phyloP scores from a whole-genome alignment of 2,888 invertebrate genomes.

The Adelphocoris suturalis region DNA sequence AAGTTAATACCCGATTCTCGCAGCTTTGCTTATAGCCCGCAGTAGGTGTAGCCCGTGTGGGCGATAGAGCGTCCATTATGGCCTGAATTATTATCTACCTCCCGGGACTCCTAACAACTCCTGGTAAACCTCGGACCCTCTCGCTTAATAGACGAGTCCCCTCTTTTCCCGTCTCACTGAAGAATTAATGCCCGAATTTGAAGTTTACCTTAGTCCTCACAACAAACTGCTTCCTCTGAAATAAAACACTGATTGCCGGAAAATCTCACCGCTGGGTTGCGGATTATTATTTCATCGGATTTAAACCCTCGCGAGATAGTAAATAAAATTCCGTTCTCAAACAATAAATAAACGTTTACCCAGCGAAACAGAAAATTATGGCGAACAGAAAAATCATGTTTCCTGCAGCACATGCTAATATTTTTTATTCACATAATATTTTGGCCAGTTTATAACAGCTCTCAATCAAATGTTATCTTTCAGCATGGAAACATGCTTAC shows the following conservation, averaged over 20 bases:
- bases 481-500: too few relatives aligned
- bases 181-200: neutral
- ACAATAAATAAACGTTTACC: too few relatives aligned
- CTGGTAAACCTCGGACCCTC: neutral
- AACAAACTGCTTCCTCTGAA: neutral
- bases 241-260: neutral
- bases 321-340: too few relatives aligned
- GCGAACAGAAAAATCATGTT: too few relatives aligned
- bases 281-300: slow-evolving; percentile 5
- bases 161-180: neutral
- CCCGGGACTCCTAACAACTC: slow-evolving; percentile 1
- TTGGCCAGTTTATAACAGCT: too few relatives aligned
- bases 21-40: neutral
- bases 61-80: neutral
- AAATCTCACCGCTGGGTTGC: neutral
- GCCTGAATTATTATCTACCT: slow-evolving; percentile 26
- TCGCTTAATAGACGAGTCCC: neutral
- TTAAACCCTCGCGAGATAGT: neutral
- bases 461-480: too few relatives aligned
- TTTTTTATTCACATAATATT: too few relatives aligned
- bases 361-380: too few relatives aligned
- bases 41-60: neutral
- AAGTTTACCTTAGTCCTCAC: neutral
- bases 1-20: neutral
- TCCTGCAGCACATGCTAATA: too few relatives aligned